Conservation (phyloP, 2,113 vertebrate species). For the Leuciscus idus region DNA sequence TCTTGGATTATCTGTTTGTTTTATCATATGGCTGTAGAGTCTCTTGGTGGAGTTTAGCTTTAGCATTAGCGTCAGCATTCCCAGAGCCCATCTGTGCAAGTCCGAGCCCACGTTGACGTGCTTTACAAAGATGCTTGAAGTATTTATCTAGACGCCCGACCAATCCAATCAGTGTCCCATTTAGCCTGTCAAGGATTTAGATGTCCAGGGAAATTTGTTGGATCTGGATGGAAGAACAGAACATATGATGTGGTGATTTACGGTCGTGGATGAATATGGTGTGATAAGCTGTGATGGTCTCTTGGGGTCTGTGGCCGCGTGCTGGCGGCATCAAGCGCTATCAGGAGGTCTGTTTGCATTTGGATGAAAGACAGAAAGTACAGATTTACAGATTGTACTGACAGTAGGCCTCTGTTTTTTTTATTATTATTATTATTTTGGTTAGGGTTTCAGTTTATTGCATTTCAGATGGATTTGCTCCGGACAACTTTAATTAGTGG, state of each 20-base stretch:
- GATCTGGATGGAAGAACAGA: slow-evolving; percentile 41
- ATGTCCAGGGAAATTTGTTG: slow-evolving; percentile 44
- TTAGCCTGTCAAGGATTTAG: slow-evolving; percentile 50
- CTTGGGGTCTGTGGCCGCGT: slow-evolving; percentile 34
- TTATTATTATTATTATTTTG: background rate
- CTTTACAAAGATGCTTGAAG: slow-evolving; percentile 31
- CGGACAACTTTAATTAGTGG: background rate
- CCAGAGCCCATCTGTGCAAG: background rate
- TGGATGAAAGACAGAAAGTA: slow-evolving; percentile 31
- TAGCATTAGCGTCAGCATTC: background rate
- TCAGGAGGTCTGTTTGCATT: slow-evolving; percentile 31
- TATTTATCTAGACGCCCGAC: slow-evolving; percentile 37
- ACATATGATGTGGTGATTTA: slow-evolving; percentile 54
- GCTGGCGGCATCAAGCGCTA: slow-evolving; percentile 4
- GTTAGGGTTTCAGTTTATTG: slow-evolving; percentile 14
- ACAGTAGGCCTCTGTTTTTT: slow-evolving; percentile 9
- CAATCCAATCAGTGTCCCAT: slow-evolving; percentile 57
- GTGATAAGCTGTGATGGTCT: slow-evolving; percentile 37
- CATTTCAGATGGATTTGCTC: background rate
- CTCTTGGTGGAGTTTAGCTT: slow-evolving; percentile 2
- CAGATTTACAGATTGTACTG: slow-evolving; percentile 34
- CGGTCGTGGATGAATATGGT: slow-evolving; percentile 44
- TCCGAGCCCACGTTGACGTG: background rate
- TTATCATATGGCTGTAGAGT: background rate
- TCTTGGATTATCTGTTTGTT: slow-evolving; percentile 1